Evolutionary conservation across 2,888 invertebrate genomes (phyloP), one percentile per base, ranked within the genome.

Genomic region (Punctoribates punctum): DNA sequence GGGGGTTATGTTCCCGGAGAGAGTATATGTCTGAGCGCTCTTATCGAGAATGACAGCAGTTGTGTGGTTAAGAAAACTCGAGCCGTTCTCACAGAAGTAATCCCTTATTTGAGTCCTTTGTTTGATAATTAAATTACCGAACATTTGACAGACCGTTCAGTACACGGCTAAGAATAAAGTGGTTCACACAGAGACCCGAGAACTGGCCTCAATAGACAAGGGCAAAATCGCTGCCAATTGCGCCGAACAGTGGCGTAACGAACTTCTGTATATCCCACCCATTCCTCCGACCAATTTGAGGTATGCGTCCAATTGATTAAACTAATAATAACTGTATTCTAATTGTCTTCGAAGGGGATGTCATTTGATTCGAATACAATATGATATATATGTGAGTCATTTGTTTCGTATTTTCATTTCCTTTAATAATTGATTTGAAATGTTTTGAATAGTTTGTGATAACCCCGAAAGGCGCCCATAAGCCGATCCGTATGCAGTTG

Each of bases 1-100:
- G 93, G 94, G 77, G 96, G 96, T 27, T 97, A 94, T 85, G 94
- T 96, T 78, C 94, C 96, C 17, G 96, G 96, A 3, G 95, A 96
- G 85, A 93, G 91, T 82, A 91, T 96, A 83, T 89, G 90, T 81
- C 89, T 96, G 80, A 90, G 90, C 78, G 96, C 95, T 23, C 89
- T 89, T 78, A 89, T 96, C 74, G 88, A 88, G 83, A 97, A 96
- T 86, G 88, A 90, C 82, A 93, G 94, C 82, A 89, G 90, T 82
- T 90, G 92, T 77, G 91, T 91, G 73, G 91, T 96, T 83, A 91
- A 91, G 84, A 88, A 89, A 78, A 94, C 94, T 9, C 89, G 91
- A 83, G 94, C 94, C 0, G 91, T 93, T 13, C 87, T 96, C 77
- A 91, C 91, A 42, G 93, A 90, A 86, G 88, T 87, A 82, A 80